Base-by-base conservation (phyloP, 2,797 vertebrate species). In the Esox masquinongy region DNA sequence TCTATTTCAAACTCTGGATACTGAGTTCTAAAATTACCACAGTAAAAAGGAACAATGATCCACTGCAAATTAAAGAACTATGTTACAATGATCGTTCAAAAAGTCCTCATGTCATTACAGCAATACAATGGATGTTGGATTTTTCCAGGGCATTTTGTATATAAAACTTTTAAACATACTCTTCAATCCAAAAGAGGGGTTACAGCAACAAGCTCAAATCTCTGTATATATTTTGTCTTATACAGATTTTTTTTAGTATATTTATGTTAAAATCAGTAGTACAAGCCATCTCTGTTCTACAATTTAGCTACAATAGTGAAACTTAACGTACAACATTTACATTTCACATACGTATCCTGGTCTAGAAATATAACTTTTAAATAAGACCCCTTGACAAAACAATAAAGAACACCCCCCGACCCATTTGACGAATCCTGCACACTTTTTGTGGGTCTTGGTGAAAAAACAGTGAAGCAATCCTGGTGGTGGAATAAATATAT, bases 221-320 rank as follows among this genome's bases (percentile, higher is more conserved):
- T 82, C 88, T 93, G 88, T 90, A 86, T 90, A 87, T 88, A 86
- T 92, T 79, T 90, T 85, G 91, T 86, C 86, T 83, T 82, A 86
- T 80, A 93, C 92, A 94, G 92, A 92, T 91, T 90, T 68, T 74
- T 87, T 77, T 95, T 89, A 94, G 93, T 93, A 94, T 92, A 94
- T 87, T 93, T 93, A 88, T 94, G 93, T 96, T 95, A 95, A 85
- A 96, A 94, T 96, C 95, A 97, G 96, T 96, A 95, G 95, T 96
- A 95, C 93, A 95, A 93, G 93, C 95, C 95, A 95, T 94, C 91
- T 95, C 94, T 94, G 94, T 90, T 95, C 95, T 96, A 96, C 93
- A 91, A 85, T 83, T 91, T 91, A 95, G 93, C 94, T 95, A 96
- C 94, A 93, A 94, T 93, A 94, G 95, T 94, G 94, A 95, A 94